phyloP scores from a whole-genome alignment of 2,113 vertebrate species.

The Pterocles orientalis region DNA sequence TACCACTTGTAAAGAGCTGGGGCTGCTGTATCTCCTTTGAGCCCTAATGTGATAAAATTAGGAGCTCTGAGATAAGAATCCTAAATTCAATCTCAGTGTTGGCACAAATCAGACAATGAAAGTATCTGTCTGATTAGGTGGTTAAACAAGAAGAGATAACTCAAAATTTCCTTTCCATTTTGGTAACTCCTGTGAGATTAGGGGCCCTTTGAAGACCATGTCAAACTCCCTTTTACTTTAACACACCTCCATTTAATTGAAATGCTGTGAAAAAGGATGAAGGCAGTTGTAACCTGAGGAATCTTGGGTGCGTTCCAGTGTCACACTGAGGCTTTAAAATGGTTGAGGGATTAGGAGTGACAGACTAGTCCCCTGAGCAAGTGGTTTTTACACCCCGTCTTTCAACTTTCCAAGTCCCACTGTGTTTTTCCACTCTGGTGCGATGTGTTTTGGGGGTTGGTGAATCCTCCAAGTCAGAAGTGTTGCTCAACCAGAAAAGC shows the following conservation, averaged over 20 bases:
- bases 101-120: conserved; percentile 37
- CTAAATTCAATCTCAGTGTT: background rate
- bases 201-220: background rate
- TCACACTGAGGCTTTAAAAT: background rate
- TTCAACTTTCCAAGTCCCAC: background rate
- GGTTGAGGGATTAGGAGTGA: background rate
- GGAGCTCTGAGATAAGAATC: conserved; percentile 20
- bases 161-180: conserved; percentile 25
- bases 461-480: background rate
- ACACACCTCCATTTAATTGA: background rate
- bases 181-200: conserved; percentile 34
- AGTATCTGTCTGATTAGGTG: conserved; percentile 23
- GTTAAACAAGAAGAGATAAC: conserved; percentile 29
- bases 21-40: background rate
- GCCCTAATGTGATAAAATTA: conserved; percentile 21
- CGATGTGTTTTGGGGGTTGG: background rate
- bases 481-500: background rate
- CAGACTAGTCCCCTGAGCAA: background rate
- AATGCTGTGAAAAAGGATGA: background rate
- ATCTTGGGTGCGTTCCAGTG: background rate
- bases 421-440: background rate
- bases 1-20: background rate
- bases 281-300: background rate
- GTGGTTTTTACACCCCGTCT: background rate
- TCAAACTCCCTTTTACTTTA: background rate